These are phyloP conservation scores for Steinernema scapterisci DNA, from an alignment of 2,888 invertebrate genomes.

Conservation along the genomic window DNA sequence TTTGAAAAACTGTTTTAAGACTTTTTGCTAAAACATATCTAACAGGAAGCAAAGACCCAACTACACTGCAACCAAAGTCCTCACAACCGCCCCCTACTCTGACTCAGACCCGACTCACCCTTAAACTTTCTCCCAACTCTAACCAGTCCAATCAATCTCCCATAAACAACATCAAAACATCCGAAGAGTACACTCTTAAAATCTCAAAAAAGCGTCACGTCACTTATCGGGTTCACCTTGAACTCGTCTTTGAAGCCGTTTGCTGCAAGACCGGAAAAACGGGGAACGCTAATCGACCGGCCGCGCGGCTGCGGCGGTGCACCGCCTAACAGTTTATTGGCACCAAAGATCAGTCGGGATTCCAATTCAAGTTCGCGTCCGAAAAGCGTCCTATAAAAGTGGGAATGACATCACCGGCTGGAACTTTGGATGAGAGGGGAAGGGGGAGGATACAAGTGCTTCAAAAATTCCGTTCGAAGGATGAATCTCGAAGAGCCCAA, in stretches of 20 bases:
- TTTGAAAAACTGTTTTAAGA: too few relatives aligned
- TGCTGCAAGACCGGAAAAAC: background rate
- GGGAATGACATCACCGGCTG: background rate
- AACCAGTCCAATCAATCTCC: slow-evolving; percentile 9
- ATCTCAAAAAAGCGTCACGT: background rate
- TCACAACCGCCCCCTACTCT: too few relatives aligned
- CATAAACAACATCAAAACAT: background rate
- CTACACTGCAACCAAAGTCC: too few relatives aligned
- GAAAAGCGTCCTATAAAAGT: background rate
- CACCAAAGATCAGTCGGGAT: slow-evolving; percentile 8
- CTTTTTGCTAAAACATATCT: too few relatives aligned
- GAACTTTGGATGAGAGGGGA: background rate
- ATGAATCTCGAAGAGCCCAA: background rate
- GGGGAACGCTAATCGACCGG: too few relatives aligned
- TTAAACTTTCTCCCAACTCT: background rate
- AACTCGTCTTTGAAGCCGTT: background rate
- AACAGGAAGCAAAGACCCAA: too few relatives aligned
- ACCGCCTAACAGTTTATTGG: background rate
- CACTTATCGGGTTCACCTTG: slow-evolving; percentile 15
- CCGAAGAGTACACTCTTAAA: background rate
- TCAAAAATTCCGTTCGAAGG: background rate
- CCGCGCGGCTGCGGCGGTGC: background rate
- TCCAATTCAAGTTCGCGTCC: background rate
- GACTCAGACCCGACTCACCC: background rate
- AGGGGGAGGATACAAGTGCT: background rate